Percentiles rank a stretch among this genome's conserved stretches.
Conservation (phyloP, 2,888 invertebrate genomes). For the Epirrhoe tristata region DNA sequence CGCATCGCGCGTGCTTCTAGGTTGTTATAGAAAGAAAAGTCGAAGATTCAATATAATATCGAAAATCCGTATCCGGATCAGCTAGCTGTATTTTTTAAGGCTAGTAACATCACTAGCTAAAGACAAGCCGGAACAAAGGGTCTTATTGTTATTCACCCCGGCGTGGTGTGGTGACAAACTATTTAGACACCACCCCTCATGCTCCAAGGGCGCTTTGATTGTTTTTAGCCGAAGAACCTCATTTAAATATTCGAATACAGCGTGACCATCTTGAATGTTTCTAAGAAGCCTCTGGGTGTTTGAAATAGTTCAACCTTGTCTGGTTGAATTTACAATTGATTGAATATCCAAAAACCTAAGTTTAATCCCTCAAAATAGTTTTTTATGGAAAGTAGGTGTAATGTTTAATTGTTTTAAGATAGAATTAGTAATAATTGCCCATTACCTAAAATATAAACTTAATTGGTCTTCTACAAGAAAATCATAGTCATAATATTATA, state of each 20-base stretch:
- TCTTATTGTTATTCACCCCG: conserved; percentile 83
- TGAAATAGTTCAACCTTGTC: conserved; percentile 15
- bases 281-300: conserved; percentile 7
- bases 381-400: not conserved
- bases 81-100: not conserved
- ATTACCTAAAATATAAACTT: too few relatives aligned
- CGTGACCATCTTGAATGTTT: conserved; percentile 34
- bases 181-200: conserved; percentile 69
- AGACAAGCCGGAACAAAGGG: conserved; percentile 68
- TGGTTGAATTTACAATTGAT: conserved; percentile 1
- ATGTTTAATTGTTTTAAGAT: too few relatives aligned
- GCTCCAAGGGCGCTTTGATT: conserved; percentile 61
- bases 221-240: conserved; percentile 60
- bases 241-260: conserved; percentile 47
- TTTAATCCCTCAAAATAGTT: not conserved
- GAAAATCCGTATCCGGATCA: conserved; percentile 13
- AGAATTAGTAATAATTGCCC: too few relatives aligned
- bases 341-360: not conserved
- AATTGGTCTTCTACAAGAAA: not conserved
- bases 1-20: too few relatives aligned
- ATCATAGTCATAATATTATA: not conserved
- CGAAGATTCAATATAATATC: not conserved
- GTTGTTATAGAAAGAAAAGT: too few relatives aligned
- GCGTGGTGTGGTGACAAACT: conserved; percentile 71
- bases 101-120: conserved; percentile 20